Conservation (phyloP, 2,113 vertebrate species). For the Thermophis baileyi region DNA sequence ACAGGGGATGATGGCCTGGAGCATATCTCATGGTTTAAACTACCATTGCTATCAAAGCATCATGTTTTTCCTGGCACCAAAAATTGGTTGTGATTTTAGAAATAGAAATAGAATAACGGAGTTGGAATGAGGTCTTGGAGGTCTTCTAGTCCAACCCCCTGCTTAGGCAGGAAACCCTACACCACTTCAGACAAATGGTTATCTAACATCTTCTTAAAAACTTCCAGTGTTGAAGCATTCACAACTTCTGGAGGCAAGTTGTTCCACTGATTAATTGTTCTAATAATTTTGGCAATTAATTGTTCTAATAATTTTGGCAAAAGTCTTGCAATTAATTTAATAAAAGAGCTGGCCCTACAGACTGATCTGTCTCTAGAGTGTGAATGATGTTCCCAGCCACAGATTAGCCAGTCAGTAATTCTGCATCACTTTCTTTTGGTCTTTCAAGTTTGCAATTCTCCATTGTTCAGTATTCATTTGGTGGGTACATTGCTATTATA, state of each 20-base stretch:
- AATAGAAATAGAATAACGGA: too few species aligned
- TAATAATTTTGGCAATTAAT: too few species aligned
- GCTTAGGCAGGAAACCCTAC: too few species aligned
- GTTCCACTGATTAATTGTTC: too few species aligned
- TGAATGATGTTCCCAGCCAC: background rate
- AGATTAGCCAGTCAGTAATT: background rate
- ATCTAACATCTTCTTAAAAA: too few species aligned
- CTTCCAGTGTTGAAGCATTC: too few species aligned
- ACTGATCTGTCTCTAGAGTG: background rate
- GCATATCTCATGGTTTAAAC: background rate
- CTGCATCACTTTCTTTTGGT: background rate
- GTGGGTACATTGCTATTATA: background rate
- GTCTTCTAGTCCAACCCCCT: too few species aligned
- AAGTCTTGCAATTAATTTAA: background rate
- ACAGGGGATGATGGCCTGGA: background rate
- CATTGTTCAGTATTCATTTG: slow-evolving; percentile 18
- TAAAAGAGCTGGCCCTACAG: background rate
- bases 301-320: too few species aligned
- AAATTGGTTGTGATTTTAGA: background rate
- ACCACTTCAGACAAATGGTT: too few species aligned
- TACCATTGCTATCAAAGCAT: background rate
- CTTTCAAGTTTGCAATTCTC: background rate
- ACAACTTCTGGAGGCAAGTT: too few species aligned
- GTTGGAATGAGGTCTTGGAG: too few species aligned
- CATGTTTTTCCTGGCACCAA: background rate